phyloP scores from a whole-genome alignment of 2,888 invertebrate species.

The Microctonus brassicae region DNA sequence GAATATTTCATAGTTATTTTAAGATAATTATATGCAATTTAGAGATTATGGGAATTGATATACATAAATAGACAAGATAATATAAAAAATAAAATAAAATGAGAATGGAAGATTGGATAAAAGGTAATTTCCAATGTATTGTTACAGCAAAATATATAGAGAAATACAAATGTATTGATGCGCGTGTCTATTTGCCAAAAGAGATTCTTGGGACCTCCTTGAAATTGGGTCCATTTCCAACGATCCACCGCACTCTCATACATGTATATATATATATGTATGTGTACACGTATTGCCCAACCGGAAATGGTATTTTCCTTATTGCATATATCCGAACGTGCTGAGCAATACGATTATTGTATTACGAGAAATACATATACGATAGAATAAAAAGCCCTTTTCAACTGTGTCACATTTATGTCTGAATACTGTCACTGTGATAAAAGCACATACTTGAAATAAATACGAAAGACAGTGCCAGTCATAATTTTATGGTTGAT shows the following conservation, averaged over 20 bases:
- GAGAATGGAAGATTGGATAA: not conserved
- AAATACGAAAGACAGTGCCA: not conserved
- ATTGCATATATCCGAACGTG: constrained; percentile 57
- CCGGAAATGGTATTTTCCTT: constrained; percentile 54
- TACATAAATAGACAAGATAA: too few species aligned
- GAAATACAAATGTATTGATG: not conserved
- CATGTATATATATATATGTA: too few species aligned
- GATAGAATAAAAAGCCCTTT: not conserved
- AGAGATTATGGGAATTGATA: too few species aligned
- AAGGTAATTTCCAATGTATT: not conserved
- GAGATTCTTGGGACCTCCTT: not conserved
- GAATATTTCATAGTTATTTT: too few species aligned
- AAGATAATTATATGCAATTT: too few species aligned
- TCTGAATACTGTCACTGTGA: not conserved
- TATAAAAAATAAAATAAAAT: not conserved
- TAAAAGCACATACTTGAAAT: not conserved
- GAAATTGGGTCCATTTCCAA: constrained; percentile 7
- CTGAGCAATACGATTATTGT: constrained; percentile 55
- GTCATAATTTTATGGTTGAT: not conserved
- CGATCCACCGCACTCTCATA: not conserved
- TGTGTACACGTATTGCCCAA: constrained; percentile 32
- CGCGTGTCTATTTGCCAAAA: not conserved
- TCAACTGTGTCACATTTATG: not conserved
- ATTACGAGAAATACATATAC: constrained; percentile 43
- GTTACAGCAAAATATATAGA: not conserved